Evolutionary conservation across 2,888 invertebrate species (phyloP), one percentile per base, ranked within the genome.

Genomic region (Drosophila maculinotata): DNA sequence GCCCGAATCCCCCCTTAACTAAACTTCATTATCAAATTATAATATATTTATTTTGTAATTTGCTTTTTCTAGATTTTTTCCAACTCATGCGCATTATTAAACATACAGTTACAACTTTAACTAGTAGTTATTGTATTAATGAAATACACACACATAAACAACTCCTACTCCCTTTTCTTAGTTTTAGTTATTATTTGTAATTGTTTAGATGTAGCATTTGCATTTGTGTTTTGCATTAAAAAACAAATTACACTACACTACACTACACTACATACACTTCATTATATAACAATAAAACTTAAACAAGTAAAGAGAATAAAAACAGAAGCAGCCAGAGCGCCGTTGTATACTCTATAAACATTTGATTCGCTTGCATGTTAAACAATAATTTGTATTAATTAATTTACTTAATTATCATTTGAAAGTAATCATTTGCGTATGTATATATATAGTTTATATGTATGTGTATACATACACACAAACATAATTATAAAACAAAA

Each of bases 361-460:
- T 71, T 71, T 56, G 48, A 60, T 56, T 73, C 76, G 76, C 82
- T 63, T 81, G 81, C 81, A 81, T 81, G 80, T 78, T 71, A 30
- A 69, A 83, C 63, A 58, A 59, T 65, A 79, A 44, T 79, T 85
- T 69, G 62, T 66, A 35, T 69, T 58, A 60, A 62, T 65, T 59
- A 44, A 58, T 64, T 64, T 74, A 64, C 47, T 47, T 81, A 79
- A 69, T 69, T 82, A 59, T 79, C 72, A 82, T 82, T 80, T 85
- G 67, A 72, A 65, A 85, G 82, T 85, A 85, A 85, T 64, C 44
- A 36, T 59, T 83, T 85, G 80, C 79, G 79, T 82, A 81, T 80
- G 85, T 85, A 80, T 70, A 66, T 64, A 72, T 81, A 7, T 30
- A 81, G 80, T 73, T 79, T 73, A 64, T 66, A 60, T 82, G 64